Conservation (phyloP, 2,888 invertebrate genomes). For the Phengaris alcon region DNA sequence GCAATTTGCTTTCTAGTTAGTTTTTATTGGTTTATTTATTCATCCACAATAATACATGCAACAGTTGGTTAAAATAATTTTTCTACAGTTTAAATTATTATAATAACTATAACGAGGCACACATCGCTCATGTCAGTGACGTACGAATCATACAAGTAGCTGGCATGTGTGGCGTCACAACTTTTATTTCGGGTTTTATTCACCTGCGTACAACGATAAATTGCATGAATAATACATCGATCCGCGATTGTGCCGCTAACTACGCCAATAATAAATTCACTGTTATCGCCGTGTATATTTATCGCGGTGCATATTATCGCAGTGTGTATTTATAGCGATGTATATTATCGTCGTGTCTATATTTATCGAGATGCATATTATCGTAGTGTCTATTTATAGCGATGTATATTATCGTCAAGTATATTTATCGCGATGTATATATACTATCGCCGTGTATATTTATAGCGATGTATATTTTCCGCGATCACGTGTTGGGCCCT, state of each 20-base stretch:
- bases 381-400: too few species aligned
- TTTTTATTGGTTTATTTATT: neutral
- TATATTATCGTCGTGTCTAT: neutral
- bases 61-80: too few species aligned
- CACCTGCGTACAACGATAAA: slow-evolving; percentile 34
- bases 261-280: slow-evolving; percentile 36
- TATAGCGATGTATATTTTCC: neutral
- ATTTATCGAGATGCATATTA: neutral
- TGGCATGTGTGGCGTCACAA: slow-evolving; percentile 2
- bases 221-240: slow-evolving; percentile 33
- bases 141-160: neutral
- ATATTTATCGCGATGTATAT: neutral
- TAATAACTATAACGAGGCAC: too few species aligned
- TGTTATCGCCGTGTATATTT: slow-evolving; percentile 36
- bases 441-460: neutral
- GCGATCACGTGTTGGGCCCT: too few species aligned
- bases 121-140: neutral
- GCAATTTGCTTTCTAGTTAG: too few species aligned
- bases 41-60: too few species aligned
- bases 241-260: slow-evolving; percentile 35
- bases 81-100: too few species aligned
- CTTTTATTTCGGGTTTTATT: slow-evolving; percentile 33
- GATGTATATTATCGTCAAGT: slow-evolving; percentile 26
- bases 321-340: neutral
- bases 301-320: slow-evolving; percentile 32